Base-by-base conservation (phyloP, 1,140 invertebrate genomes). In the Pectinophora gossypiella region DNA sequence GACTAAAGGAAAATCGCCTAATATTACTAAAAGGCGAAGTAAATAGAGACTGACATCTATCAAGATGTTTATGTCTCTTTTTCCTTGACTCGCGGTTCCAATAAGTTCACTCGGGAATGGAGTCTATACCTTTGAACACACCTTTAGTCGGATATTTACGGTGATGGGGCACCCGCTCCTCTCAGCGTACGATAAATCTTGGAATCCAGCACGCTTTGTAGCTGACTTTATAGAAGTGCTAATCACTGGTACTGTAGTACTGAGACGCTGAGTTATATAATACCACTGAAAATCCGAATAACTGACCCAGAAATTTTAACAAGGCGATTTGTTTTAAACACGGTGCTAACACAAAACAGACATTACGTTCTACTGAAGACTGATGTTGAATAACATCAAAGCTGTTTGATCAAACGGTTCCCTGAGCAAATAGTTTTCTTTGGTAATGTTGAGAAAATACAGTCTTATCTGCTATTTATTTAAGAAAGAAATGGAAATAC, bases 121-220 rank as follows among this genome's bases (percentile, higher is more conserved):
- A 32, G 9, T 32, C 27, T 12, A 32, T 32, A 40, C 36, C 6
- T 27, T 12, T 27, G 36, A 16, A 18, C 36, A 18, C 36, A 16
- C 36, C 36, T 16, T 40, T 40, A 40, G 5, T 19, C 59, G 72
- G 61, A 81, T 79, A 76, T 84, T 79, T 79, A 80, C 72, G 63
- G 56, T 67, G 72, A 76, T 72, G 61, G 52, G 69, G 65, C 59
- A 58, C 54, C 50, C 58, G 58, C 46, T 60, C 55, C 66, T 65
- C 51, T 59, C 47, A 65, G 45, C 58, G 58, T 57, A 63, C 64
- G 68, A 74, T 78, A 77, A 70, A 79, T 84, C 67, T 72, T 54
- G 49, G 12, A 12, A 43, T 13, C 48, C 46, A 68, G 52, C 55
- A 59, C 59, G 65, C 71, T 78, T 78, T 75, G 64, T 71, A 69